These are phyloP conservation scores for Benitochromis conjunctus DNA, from an alignment of 2,113 vertebrate genomes.

Conservation along the genomic window DNA sequence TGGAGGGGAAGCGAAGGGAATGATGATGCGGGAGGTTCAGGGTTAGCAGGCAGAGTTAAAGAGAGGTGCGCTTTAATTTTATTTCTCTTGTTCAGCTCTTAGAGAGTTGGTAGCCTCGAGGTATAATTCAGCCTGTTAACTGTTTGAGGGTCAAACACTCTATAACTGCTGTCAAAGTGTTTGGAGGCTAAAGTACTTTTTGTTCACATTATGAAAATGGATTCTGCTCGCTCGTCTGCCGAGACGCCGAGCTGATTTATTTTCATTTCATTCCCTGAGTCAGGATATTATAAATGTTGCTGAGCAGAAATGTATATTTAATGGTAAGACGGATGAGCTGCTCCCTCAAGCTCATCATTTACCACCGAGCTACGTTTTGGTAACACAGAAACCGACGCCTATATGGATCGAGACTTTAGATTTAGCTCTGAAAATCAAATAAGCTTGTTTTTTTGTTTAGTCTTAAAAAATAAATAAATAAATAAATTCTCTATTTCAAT, in stretches of 20 bases:
- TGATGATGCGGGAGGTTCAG: neutral
- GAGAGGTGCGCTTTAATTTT: neutral
- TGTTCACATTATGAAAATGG: constrained; percentile 18
- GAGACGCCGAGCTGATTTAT: neutral
- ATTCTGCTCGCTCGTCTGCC: neutral
- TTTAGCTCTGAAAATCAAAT: neutral
- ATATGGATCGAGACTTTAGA: neutral
- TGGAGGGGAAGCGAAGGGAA: neutral
- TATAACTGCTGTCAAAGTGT: neutral
- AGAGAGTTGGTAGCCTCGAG: neutral
- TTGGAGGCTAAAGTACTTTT: neutral
- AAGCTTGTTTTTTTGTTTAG: neutral
- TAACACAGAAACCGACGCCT: neutral
- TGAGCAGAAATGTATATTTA: neutral
- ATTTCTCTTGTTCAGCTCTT: neutral
- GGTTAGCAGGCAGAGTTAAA: neutral
- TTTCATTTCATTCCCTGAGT: neutral
- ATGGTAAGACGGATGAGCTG: neutral
- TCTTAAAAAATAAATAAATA: neutral
- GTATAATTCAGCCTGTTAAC: neutral
- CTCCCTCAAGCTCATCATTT: neutral
- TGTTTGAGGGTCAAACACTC: neutral
- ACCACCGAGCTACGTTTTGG: neutral
- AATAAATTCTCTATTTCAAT: no score
- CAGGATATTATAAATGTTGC: neutral